Evolutionary conservation across 2,797 vertebrate genomes (phyloP).

Genomic region (Enteromius viviparus): DNA sequence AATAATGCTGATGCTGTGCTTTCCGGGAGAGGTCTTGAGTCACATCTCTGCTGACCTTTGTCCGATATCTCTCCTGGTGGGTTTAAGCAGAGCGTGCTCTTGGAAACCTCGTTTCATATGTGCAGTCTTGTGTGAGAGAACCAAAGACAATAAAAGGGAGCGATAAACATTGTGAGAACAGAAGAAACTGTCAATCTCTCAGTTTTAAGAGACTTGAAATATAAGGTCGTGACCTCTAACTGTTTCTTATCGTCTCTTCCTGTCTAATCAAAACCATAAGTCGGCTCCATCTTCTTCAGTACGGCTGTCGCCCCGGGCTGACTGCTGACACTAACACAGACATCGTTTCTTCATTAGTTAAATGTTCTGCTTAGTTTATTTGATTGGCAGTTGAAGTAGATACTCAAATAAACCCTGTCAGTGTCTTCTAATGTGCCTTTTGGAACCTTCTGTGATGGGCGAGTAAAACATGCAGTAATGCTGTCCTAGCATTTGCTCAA

Average conservation of each 20-base stretch:
- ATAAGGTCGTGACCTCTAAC: constrained; percentile 21
- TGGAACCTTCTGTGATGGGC: constrained; percentile 51
- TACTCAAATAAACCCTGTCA: constrained; percentile 46
- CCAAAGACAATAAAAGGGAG: neutral
- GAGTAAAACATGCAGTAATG: constrained; percentile 21
- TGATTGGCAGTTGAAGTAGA: constrained; percentile 50
- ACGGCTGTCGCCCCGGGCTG: constrained; percentile 9
- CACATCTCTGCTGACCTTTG: constrained; percentile 54
- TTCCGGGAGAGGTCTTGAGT: constrained; percentile 55
- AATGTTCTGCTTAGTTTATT: constrained; percentile 38
- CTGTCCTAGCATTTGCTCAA: neutral
- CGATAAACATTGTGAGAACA: constrained; percentile 12
- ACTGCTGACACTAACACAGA: constrained; percentile 27
- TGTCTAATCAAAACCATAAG: constrained; percentile 35
- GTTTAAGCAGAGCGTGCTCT: constrained; percentile 21
- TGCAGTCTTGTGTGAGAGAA: constrained; percentile 21
- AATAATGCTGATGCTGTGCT: constrained; percentile 40
- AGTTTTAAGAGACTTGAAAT: constrained; percentile 25
- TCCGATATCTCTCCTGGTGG: constrained; percentile 40
- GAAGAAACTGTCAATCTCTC: constrained; percentile 27
- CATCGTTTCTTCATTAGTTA: constrained; percentile 26
- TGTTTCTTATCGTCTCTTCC: constrained; percentile 33
- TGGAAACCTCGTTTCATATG: constrained; percentile 36
- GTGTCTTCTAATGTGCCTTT: constrained; percentile 38
- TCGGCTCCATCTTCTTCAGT: constrained; percentile 24